Conservation (phyloP, 2,113 vertebrate species). For the Protobothrops mucrosquamatus region DNA sequence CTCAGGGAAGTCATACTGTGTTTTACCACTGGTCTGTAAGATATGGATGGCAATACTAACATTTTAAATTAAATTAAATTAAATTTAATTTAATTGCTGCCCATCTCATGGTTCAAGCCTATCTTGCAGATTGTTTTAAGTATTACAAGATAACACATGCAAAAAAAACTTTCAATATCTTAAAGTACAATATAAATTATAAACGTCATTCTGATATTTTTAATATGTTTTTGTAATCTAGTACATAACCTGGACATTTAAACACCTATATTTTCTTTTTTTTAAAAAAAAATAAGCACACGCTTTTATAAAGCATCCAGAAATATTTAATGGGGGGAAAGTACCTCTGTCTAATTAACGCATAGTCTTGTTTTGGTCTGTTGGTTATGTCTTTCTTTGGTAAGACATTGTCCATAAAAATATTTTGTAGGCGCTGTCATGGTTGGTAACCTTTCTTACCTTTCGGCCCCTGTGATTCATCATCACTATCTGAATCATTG, state of each 20-base stretch:
- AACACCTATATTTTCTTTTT: not conserved
- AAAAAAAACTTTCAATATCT: not conserved
- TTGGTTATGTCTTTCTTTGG: not conserved
- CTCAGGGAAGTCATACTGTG: not conserved
- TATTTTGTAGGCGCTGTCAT: not conserved
- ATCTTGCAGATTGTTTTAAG: not conserved
- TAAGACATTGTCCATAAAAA: not conserved
- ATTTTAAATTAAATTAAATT: too few species aligned
- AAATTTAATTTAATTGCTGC: not conserved
- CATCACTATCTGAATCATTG: slow-evolving; percentile 87
- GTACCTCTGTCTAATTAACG: not conserved
- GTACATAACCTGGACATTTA: not conserved
- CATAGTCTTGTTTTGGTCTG: not conserved
- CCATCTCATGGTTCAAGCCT: not conserved
- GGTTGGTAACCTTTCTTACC: slow-evolving; percentile 68
- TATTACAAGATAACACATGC: not conserved
- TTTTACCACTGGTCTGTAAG: not conserved
- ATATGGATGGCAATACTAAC: not conserved
- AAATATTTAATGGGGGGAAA: not conserved
- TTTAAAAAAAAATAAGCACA: not conserved
- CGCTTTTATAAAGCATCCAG: not conserved
- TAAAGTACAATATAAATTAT: not conserved
- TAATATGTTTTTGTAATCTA: not conserved
- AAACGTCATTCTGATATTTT: not conserved
- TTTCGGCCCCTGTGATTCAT: slow-evolving; percentile 80